Conservation (phyloP, 2,113 vertebrate genomes). For the Sylvietta virens region DNA sequence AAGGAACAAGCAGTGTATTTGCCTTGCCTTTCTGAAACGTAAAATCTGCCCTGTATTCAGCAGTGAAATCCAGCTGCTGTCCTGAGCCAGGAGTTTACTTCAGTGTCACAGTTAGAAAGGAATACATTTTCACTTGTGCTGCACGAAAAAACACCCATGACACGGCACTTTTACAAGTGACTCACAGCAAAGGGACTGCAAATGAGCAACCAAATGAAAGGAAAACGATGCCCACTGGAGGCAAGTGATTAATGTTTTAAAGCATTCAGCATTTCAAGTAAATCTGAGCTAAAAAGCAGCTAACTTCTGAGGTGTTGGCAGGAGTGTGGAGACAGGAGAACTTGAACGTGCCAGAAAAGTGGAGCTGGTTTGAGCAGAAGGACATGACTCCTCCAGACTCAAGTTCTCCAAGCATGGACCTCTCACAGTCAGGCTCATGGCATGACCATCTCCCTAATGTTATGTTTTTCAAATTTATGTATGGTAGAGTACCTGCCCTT, state of each 20-base stretch:
- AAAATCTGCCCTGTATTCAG: background rate
- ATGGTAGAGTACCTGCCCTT: background rate
- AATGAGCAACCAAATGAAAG: background rate
- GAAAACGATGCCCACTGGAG: background rate
- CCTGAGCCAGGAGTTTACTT: background rate
- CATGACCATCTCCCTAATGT: background rate
- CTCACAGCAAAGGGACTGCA: background rate
- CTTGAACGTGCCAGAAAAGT: background rate
- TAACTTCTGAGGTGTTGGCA: background rate
- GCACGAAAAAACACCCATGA: background rate
- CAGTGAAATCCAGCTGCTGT: background rate
- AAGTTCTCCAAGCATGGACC: background rate
- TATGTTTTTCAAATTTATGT: background rate
- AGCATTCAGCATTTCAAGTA: background rate
- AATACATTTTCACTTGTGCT: background rate
- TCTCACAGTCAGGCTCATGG: background rate
- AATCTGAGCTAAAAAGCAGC: background rate
- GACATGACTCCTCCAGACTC: background rate
- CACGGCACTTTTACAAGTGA: background rate
- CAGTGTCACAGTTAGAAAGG: background rate
- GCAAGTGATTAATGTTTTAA: background rate
- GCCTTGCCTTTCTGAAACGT: background rate
- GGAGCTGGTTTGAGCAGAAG: background rate
- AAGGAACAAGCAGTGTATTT: background rate
- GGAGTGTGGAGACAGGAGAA: background rate